Evolutionary conservation across 2,797 vertebrate species (phyloP), one percentile per base, ranked within the genome.

Genomic region (Fringilla coelebs): DNA sequence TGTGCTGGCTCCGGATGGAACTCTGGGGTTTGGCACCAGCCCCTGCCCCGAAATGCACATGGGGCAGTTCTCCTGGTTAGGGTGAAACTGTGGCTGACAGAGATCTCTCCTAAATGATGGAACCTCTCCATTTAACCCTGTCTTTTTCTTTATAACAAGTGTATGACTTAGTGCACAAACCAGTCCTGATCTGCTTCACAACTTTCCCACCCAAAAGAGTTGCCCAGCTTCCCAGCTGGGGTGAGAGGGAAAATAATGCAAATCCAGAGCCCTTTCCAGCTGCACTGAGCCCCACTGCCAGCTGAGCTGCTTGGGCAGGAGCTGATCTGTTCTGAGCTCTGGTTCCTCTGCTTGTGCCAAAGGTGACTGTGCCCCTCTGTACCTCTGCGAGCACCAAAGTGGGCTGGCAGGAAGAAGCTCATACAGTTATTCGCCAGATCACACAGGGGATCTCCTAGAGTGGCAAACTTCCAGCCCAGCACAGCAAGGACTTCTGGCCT

Each of bases 381-480:
- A 99, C 98, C 98, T 98, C 90, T 97, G 49, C 96, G 89, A 48
- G 98, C 38, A 60, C 87, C 94, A 26, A 96, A 97, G 62, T 96
- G 93, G 72, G 96, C 91, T 2, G 98, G 98, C 84, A 98, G 85
- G 94, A 97, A 98, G 92, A 97, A 96, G 70, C 93, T 86, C 94
- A 98, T 71, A 91, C 98, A 98, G 94, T 58, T 98, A 73, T 96
- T 98, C 48, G 98, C 98, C 80, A 98, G 74, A 31, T 99, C 98
- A 1, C 92, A 97, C 46, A 98, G 88, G 63, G 98, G 98, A 86
- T 99, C 98, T 9, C 98, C 98, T 17, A 98, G 85, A n/a, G 98
- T 97, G 55, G 98, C 98, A 57, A 97, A 96, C 80, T 98, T 98
- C 98, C 98, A 99, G 95, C 98, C 98, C 51, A 98, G 96, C 85